Base-by-base conservation (phyloP, 2,888 invertebrate genomes). In the Microplitis manilae region DNA sequence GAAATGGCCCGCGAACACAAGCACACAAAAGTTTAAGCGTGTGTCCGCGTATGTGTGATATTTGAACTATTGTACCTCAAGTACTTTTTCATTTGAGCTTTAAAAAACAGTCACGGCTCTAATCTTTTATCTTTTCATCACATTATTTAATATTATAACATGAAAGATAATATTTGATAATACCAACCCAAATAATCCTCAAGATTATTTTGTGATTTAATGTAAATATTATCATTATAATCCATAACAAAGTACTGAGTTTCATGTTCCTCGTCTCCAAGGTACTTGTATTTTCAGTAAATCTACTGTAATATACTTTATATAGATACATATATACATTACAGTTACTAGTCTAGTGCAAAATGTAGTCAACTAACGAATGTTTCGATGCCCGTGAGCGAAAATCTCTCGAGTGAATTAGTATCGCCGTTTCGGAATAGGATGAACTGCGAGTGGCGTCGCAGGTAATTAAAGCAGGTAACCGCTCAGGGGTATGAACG, bases 1-100 rank as follows among this genome's bases (percentile, higher is more conserved):
- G 80, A 61, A 78, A 82, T 79, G 71, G 73, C 74, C 76, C 73
- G 79, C 68, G 74, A 13, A 68, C 75, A 61, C 64, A 38, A 13
- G 17, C 69, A 59, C 64, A 20, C 39, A 78, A 39, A 2, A 65
- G 38, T 13, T 50, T 30, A 30, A 50, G 50, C 50, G 6, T 30
- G 13, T 8, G 13, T 8, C 6, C 13, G 20, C 13, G 30, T 65
- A 30, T 65, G 13, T 6, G 13, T 65, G 20, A 30, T 65, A 38
- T 65, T 20, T 65, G 38, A 9, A 30, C 30, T 30, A 60, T 40
- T 64, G 30, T 65, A 30, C 1, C 72, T 64, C 64, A 39, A 40
- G 30, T 38, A 64, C 64, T 70, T 76, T 76, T 72, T 76, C 72
- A 67, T 61, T 30, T 17, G 20, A n/a, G 38, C 60, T 62, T 62